phyloP scores from a whole-genome alignment of 2,113 vertebrate species.

The Nycticryphes semicollaris region DNA sequence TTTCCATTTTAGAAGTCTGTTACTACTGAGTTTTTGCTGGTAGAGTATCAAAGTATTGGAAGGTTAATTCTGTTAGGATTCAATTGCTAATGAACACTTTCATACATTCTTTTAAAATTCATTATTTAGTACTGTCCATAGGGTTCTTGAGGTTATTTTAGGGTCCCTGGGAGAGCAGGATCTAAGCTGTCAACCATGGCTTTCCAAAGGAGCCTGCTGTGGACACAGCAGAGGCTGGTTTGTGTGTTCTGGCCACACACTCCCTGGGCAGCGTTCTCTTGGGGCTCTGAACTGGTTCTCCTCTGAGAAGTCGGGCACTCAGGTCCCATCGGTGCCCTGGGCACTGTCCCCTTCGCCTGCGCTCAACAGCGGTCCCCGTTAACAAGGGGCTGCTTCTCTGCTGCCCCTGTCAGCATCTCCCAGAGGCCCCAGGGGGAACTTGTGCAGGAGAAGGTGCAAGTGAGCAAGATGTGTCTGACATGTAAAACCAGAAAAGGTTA shows the following conservation, averaged over 20 bases:
- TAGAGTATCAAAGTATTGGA: not conserved
- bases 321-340: not conserved
- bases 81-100: not conserved
- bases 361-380: fast-evolving
- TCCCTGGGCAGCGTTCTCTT: not conserved
- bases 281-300: not conserved
- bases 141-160: not conserved
- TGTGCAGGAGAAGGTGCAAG: not conserved
- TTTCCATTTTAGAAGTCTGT: not conserved
- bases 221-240: not conserved
- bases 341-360: fast-evolving
- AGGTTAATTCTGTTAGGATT: not conserved
- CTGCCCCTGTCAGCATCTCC: not conserved
- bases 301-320: not conserved
- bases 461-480: not conserved
- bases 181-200: not conserved
- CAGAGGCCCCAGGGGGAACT: not conserved
- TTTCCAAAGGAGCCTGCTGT: not conserved
- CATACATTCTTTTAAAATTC: not conserved
- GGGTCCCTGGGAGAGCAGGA: not conserved
- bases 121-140: not conserved
- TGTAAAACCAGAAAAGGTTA: slow-evolving; percentile 47
- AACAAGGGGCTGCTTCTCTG: not conserved
- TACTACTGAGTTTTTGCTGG: not conserved
- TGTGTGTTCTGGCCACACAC: not conserved